Percentiles rank a stretch among this genome's conserved stretches.
These are phyloP conservation scores for Crenuchus spilurus DNA, from an alignment of 2,797 vertebrate species.

Conservation along the genomic window DNA sequence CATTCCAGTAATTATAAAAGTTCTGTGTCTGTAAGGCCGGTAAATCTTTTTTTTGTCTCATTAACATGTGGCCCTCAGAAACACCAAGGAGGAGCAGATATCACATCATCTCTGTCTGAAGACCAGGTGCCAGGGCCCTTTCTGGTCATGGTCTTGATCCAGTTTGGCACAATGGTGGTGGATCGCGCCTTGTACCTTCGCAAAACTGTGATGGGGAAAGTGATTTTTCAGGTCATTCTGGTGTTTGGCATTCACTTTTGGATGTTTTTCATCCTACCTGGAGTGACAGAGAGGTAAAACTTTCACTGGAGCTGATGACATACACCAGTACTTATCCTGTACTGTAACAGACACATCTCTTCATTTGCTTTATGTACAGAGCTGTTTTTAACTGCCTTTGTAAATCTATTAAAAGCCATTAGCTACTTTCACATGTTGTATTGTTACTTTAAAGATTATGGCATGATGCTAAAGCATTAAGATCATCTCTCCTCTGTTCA, in stretches of 20 bases:
- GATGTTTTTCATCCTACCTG: slow-evolving; percentile 99
- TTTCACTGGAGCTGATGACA: neutral
- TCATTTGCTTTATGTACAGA: neutral
- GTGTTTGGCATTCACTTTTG: slow-evolving; percentile 99
- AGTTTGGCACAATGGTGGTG: slow-evolving; percentile 98
- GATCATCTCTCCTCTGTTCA: neutral
- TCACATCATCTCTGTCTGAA: slow-evolving; percentile 95
- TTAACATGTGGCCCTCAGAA: slow-evolving; percentile 78
- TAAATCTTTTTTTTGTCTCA: slow-evolving; percentile 1
- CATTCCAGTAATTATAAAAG: neutral
- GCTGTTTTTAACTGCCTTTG: neutral
- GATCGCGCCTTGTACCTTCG: slow-evolving; percentile 95
- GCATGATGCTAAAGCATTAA: neutral
- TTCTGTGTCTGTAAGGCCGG: neutral
- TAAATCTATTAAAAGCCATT: neutral
- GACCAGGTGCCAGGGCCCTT: slow-evolving; percentile 96
- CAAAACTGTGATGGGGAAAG: slow-evolving; percentile 96
- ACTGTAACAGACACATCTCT: no score
- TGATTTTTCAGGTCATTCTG: slow-evolving; percentile 96
- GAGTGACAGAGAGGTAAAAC: slow-evolving; percentile 89
- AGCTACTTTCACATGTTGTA: neutral
- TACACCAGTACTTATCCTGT: no score
- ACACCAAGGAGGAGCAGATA: slow-evolving; percentile 93
- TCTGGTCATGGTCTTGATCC: slow-evolving; percentile 97
- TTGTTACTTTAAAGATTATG: neutral